Conservation (phyloP, 2,797 vertebrate species). For the Paedocypris micromegethes region DNA sequence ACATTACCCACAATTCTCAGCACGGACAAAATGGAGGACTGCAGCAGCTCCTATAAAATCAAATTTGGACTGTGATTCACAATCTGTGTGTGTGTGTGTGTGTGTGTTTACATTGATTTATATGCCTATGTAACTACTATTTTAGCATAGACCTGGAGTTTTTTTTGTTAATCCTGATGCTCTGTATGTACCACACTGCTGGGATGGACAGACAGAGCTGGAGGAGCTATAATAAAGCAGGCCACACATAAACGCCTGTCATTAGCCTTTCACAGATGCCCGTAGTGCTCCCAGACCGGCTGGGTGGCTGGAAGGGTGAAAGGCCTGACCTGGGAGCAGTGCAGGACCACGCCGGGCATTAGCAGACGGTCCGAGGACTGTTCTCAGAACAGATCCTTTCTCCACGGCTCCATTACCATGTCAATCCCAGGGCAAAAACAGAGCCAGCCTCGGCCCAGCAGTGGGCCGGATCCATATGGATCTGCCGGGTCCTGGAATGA, state of each 20-base stretch:
- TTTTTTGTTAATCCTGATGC: constrained; percentile 1
- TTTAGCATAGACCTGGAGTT: too few relatives aligned
- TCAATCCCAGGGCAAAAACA: constrained; percentile 79
- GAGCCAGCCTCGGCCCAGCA: constrained; percentile 84
- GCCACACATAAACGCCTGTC: constrained; percentile 66
- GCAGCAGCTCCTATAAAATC: too few relatives aligned
- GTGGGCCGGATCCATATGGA: constrained; percentile 88
- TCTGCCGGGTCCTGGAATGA: constrained; percentile 86
- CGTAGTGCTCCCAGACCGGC: constrained; percentile 40
- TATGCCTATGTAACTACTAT: too few relatives aligned
- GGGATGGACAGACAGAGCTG: constrained; percentile 40
- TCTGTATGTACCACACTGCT: constrained; percentile 20
- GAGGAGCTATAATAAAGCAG: constrained; percentile 58
- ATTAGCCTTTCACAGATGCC: constrained; percentile 76
- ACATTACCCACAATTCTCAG: too few relatives aligned
- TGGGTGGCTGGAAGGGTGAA: constrained; percentile 19
- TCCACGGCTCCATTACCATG: constrained; percentile 90
- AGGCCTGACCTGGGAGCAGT: constrained; percentile 42
- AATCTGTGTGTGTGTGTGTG: too few relatives aligned
- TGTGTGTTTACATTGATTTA: too few relatives aligned
- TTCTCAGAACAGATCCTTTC: constrained; percentile 65
- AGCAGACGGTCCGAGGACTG: constrained; percentile 51
- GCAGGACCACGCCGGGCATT: constrained; percentile 32
- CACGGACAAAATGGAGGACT: too few relatives aligned
- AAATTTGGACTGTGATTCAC: too few relatives aligned